Evolutionary conservation across 2,113 vertebrate genomes (phyloP).

Genomic region (Nansenia antarctica): DNA sequence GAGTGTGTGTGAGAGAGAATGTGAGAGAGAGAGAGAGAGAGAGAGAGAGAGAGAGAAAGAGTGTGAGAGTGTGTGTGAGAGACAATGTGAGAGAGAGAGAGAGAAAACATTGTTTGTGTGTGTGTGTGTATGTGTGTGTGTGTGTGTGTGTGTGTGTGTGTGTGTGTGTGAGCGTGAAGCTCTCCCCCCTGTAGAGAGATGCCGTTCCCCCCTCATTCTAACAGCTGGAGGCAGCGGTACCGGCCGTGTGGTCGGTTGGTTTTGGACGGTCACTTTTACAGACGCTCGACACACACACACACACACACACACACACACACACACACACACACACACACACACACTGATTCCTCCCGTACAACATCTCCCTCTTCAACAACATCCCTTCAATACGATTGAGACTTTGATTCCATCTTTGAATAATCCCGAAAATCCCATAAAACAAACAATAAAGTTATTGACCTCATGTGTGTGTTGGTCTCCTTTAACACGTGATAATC

Average conservation of each 20-base stretch:
- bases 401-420: background rate
- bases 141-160: too few relatives aligned
- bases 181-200: too few relatives aligned
- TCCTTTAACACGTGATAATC: too few relatives aligned
- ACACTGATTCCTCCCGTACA: too few relatives aligned
- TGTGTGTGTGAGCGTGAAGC: too few relatives aligned
- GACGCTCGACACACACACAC: constrained; percentile 8
- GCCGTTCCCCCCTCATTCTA: constrained; percentile 3
- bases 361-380: background rate
- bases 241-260: background rate
- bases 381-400: background rate
- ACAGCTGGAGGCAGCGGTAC: constrained; percentile 8
- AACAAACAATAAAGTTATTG: background rate
- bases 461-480: too few relatives aligned
- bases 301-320: background rate
- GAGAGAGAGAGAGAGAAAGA: constrained; percentile 4
- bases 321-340: background rate
- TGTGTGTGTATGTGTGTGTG: too few relatives aligned
- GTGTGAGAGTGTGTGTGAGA: too few relatives aligned
- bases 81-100: too few relatives aligned
- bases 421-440: background rate
- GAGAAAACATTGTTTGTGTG: too few relatives aligned
- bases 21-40: background rate
- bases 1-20: background rate
- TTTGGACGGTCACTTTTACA: constrained; percentile 48